Evolutionary conservation across 2,113 vertebrate species (phyloP), one percentile per base, ranked within the genome.

Genomic region (Tyto alba): DNA sequence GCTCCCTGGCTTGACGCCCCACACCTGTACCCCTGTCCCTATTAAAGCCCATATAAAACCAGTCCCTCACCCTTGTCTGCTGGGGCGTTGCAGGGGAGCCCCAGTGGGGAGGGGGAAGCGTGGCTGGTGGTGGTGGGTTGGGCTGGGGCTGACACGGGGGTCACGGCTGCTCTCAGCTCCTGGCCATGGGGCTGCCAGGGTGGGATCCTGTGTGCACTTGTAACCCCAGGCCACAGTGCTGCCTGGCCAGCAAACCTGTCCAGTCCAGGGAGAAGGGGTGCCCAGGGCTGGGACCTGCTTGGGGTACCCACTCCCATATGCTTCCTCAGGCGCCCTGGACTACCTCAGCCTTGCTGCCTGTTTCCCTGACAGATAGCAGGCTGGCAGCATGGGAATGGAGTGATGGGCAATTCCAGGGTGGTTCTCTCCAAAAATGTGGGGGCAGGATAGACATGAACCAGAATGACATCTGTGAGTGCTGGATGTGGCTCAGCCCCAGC

Each of bases 321-420:
- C 9, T 30, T 16, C 17, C 7, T 30, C 3, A 4, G 41, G 38
- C 15, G 56, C 14, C 25, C 22, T 38, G 64, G 36, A 25, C 27
- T 38, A 19, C 9, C 8, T n/a, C 4, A 11, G 22, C 22, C 23
- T 71, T 50, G 4, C 26, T 76, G 50, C 52, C 84, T 21, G 29
- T 63, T 69, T 94, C 50, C 23, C 45, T 63, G 10, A 26, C 4
- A 2, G 20, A 32, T 22, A 88, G 48, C 55, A 72, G 79, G 19
- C 68, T 55, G 29, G 47, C 36, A 74, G 64, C 0, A 1, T 62
- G 45, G 50, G 50, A 36, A 45, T 57, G 8, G 63, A 36, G 53
- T 0, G 0, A 7, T 48, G 32, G 34, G 52, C 41, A 64, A 17
- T 68, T 13, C 0, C 6, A 6, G 13, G 6, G 8, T 7, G 6